Evolutionary conservation across 2,797 vertebrate genomes (phyloP), one percentile per base, ranked within the genome.

Genomic region (Mormyrus hasselquistii): DNA sequence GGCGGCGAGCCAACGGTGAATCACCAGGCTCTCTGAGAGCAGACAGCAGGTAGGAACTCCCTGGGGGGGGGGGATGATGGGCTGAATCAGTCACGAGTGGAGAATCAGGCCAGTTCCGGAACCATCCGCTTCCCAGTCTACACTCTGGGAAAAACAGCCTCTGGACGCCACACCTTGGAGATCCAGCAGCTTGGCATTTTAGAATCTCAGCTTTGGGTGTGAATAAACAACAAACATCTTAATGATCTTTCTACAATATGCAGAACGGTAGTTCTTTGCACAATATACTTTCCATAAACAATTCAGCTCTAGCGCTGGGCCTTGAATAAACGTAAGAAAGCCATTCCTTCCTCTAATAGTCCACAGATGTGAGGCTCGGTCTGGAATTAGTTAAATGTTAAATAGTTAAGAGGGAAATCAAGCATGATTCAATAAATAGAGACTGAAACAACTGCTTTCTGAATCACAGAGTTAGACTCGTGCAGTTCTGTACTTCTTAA

Each of bases 221-320:
- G 10, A 84, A 44, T 84, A 22, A 84, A 84, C 73, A n/a, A n/a
- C 73, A n/a, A 79, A n/a, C 44, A 12, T 57, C 73, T n/a, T 22
- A 89, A 50, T 22, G 9, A 79, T 87, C 49, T 52, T 87, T 89
- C 16, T 84, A 29, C 29, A 52, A 84, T 88, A 25, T 14, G 83
- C 53, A 87, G 93, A 93, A 91, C 95, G 94, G 96, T 95, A 96
- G 96, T 96, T 93, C 90, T 92, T 92, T 92, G 92, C 91, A 92
- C 94, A 94, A 94, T 92, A 95, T 94, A 95, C 93, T 96, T 95
- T 95, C 96, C 96, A 96, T 96, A 96, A 96, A 96, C 95, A 95
- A 91, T 90, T 85, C 91, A 93, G 93, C 95, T 95, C 94, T 92
- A 93, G 93, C 93, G 86, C 8, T 92, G 90, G 90, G 88, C 94